Evolutionary conservation across 2,797 vertebrate species (phyloP).

Genomic region (Coilia nasus): DNA sequence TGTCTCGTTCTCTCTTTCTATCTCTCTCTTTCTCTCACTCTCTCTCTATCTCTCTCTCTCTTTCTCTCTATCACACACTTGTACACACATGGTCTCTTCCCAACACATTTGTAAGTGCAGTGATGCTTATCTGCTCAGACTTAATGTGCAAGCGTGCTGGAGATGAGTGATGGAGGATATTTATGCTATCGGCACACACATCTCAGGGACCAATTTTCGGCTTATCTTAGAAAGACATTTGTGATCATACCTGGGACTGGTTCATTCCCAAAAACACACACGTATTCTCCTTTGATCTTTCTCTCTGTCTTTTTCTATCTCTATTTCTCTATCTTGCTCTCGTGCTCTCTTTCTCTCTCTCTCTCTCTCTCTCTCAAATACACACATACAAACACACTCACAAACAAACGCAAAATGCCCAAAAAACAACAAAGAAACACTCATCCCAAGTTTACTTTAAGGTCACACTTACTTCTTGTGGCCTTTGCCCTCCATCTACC

Average conservation of each 20-base stretch:
- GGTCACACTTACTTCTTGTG: neutral
- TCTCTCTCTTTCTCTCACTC: neutral
- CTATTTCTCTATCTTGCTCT: no score
- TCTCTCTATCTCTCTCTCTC: no score
- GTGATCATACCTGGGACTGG: neutral
- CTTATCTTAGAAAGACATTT: slow-evolving; percentile 6
- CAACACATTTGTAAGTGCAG: neutral
- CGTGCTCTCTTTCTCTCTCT: neutral
- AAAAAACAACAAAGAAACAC: neutral
- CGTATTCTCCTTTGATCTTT: neutral
- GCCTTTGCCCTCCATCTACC: neutral
- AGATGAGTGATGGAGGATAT: neutral
- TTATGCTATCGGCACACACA: slow-evolving; percentile 1
- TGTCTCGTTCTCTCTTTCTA: neutral
- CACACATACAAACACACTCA: neutral
- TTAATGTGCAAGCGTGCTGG: neutral
- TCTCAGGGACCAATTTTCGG: neutral
- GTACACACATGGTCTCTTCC: neutral
- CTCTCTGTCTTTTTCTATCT: no score
- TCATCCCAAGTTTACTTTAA: neutral
- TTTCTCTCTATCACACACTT: neutral
- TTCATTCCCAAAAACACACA: neutral
- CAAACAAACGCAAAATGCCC: neutral
- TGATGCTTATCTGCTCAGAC: neutral
- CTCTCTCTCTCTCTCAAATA: neutral